phyloP scores from a whole-genome alignment of 2,113 vertebrate species.

The Ellobius talpinus region DNA sequence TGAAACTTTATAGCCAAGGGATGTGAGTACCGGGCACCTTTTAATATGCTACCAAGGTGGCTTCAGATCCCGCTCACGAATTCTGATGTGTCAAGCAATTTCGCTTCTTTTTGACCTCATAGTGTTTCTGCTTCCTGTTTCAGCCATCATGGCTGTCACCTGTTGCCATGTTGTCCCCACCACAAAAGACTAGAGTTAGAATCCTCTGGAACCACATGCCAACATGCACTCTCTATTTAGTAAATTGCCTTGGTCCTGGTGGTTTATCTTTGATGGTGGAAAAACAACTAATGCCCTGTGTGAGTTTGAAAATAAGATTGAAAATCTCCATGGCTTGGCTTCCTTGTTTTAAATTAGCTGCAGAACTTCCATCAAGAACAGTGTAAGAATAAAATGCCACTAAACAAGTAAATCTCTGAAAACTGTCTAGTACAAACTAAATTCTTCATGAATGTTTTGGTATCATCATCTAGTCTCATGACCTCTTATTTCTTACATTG shows the following conservation, averaged over 20 bases:
- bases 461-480: background rate
- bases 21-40: background rate
- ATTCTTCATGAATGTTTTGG: background rate
- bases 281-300: background rate
- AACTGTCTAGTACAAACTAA: constrained; percentile 26
- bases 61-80: background rate
- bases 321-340: constrained; percentile 42
- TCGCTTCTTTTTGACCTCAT: background rate
- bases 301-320: constrained; percentile 24
- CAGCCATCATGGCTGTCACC: background rate
- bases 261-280: background rate
- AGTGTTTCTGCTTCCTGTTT: background rate
- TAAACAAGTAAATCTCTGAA: background rate
- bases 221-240: background rate
- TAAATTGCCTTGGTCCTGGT: background rate
- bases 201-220: background rate
- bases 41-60: background rate
- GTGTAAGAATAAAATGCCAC: background rate
- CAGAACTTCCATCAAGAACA: background rate
- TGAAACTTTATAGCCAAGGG: background rate
- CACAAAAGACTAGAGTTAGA: background rate
- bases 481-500: background rate
- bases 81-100: background rate
- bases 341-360: constrained; percentile 47
- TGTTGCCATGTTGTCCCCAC: background rate